A percentile compares a stretch with the other conserved stretches of the same genome.
Evolutionary conservation across 2,113 vertebrate species (phyloP).

Genomic region (Corythornis madagascariensis): DNA sequence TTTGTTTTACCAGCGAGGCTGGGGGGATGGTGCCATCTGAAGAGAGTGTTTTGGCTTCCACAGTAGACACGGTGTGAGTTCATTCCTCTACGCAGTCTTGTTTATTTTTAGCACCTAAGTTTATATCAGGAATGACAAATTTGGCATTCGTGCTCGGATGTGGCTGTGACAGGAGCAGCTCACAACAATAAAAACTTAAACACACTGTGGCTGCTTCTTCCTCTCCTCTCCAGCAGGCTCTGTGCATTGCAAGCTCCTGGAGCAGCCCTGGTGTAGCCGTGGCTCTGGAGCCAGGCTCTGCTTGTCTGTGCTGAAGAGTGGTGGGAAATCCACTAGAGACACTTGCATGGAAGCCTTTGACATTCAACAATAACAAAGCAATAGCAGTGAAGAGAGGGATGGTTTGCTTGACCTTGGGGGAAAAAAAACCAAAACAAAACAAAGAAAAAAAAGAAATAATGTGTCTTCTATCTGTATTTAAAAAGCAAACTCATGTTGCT

Average conservation of each 20-base stretch:
- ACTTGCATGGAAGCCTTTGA: fast-evolving
- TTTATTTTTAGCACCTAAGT: conserved; percentile 55
- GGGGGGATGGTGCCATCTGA: not conserved
- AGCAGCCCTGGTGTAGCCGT: fast-evolving
- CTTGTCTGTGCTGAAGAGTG: not conserved
- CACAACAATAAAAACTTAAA: not conserved
- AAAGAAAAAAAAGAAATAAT: not conserved
- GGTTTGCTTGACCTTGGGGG: not conserved
- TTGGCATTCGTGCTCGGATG: conserved; percentile 15
- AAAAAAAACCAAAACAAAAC: not conserved
- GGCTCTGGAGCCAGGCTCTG: not conserved
- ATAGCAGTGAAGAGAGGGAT: fast-evolving
- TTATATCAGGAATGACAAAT: conserved; percentile 32
- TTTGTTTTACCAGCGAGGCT: not conserved
- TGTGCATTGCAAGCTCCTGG: fast-evolving
- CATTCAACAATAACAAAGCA: not conserved
- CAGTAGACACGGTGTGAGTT: not conserved
- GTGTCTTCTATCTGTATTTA: not conserved
- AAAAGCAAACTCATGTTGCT: not conserved
- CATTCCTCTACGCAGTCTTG: not conserved
- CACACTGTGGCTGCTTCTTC: not conserved
- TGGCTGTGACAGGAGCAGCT: conserved; percentile 38
- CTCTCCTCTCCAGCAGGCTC: not conserved
- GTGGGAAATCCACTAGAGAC: not conserved
- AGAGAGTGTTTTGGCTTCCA: not conserved